Conservation (phyloP, 35 echinoderm and acorn worm species). For the Anneissia japonica region DNA sequence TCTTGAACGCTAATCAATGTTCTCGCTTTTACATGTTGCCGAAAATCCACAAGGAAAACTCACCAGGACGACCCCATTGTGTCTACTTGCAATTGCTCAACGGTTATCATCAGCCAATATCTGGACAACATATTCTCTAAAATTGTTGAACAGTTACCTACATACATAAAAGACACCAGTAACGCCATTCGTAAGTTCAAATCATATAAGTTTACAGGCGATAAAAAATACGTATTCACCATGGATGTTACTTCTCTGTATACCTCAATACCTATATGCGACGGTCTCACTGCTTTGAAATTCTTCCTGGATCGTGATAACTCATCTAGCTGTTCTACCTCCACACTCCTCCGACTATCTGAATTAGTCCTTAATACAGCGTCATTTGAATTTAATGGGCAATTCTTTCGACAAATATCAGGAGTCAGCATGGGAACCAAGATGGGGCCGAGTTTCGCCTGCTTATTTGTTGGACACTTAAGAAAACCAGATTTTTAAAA, state of each 20-base stretch:
- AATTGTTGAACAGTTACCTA: no score
- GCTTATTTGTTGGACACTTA: background rate
- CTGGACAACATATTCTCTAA: no score
- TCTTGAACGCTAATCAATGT: no score
- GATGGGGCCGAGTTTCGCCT: conserved; percentile 7
- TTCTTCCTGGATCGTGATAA: no score
- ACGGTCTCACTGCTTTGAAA: background rate
- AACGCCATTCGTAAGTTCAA: no score
- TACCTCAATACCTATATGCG: background rate
- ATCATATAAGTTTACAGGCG: background rate
- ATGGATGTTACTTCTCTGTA: background rate
- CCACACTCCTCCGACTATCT: background rate
- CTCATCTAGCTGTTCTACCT: background rate
- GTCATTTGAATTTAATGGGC: background rate
- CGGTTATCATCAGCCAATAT: no score
- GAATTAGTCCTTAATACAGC: background rate
- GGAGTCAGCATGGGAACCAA: background rate
- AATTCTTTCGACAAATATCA: conserved; percentile 3
- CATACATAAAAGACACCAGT: no score
- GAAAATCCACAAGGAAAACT: no score
- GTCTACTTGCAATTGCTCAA: no score
- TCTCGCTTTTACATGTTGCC: no score
- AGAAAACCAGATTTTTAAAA: background rate
- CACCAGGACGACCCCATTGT: no score
- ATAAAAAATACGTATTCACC: background rate